Conservation (phyloP, 35 echinoderm and acorn worm genomes). For the Lytechinus variegatus region DNA sequence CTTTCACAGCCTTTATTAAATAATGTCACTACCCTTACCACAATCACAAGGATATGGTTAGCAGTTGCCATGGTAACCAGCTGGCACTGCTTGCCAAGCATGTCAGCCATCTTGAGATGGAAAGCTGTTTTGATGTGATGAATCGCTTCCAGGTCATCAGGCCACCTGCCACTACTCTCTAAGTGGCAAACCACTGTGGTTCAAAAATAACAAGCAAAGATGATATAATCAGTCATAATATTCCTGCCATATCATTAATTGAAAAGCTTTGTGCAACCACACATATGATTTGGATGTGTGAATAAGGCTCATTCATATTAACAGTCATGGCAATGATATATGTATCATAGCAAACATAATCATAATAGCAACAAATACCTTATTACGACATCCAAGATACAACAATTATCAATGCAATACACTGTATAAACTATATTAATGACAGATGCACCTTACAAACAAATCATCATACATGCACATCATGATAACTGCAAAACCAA, state of each 20-base stretch:
- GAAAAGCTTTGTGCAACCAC: no score
- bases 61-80: slow-evolving; percentile 66
- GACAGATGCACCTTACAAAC: no score
- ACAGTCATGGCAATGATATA: no score
- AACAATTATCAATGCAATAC: no score
- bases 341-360: no score
- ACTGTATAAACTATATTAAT: no score
- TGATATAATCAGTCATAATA: no score
- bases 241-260: not conserved
- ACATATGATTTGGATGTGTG: not conserved
- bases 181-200: slow-evolving; percentile 82
- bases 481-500: no score
- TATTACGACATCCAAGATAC: no score
- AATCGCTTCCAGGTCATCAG: slow-evolving; percentile 77
- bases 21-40: slow-evolving; percentile 52
- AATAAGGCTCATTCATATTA: not conserved
- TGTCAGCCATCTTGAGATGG: slow-evolving; percentile 77
- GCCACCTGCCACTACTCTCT: slow-evolving; percentile 97
- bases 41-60: slow-evolving; percentile 64
- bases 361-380: no score
- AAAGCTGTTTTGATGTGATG: slow-evolving; percentile 96
- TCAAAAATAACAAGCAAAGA: not conserved
- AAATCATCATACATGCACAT: no score
- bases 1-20: no score
- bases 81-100: slow-evolving; percentile 70